Conservation (phyloP, 2,797 vertebrate species). For the Cryptoblepharus egeriae region DNA sequence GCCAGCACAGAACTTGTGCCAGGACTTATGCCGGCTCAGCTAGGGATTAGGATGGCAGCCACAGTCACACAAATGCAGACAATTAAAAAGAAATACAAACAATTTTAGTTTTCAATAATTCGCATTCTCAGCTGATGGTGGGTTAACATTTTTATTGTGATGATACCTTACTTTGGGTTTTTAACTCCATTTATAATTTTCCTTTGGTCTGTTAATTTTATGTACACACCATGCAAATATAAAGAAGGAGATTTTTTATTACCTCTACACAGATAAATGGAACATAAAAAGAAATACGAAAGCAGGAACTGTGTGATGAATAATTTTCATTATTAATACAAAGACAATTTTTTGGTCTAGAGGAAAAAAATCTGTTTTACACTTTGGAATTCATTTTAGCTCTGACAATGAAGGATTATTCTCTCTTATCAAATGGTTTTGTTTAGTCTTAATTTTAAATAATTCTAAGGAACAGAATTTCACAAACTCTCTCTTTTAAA, state of each 20-base stretch:
- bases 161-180: conserved; percentile 39
- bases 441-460: conserved; percentile 52
- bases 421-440: conserved; percentile 47
- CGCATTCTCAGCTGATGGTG: conserved; percentile 16
- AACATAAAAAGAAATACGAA: conserved; percentile 18
- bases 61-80: not conserved
- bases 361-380: conserved; percentile 43
- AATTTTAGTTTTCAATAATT: conserved; percentile 1
- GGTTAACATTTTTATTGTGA: conserved; percentile 29
- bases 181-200: conserved; percentile 34
- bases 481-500: conserved; percentile 10
- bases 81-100: not conserved
- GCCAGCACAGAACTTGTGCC: too few relatives aligned
- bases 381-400: conserved; percentile 36
- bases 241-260: not conserved
- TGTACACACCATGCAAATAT: not conserved
- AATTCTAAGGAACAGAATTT: conserved; percentile 45
- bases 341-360: conserved; percentile 16
- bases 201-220: conserved; percentile 38
- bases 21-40: too few relatives aligned
- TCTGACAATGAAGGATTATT: conserved; percentile 55
- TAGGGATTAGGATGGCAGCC: too few relatives aligned
- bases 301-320: conserved; percentile 23
- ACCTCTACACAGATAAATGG: conserved; percentile 33
- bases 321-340: conserved; percentile 53